Evolutionary conservation across 2,113 vertebrate genomes (phyloP), one percentile per base, ranked within the genome.

Genomic region (Lucifuga dentata): DNA sequence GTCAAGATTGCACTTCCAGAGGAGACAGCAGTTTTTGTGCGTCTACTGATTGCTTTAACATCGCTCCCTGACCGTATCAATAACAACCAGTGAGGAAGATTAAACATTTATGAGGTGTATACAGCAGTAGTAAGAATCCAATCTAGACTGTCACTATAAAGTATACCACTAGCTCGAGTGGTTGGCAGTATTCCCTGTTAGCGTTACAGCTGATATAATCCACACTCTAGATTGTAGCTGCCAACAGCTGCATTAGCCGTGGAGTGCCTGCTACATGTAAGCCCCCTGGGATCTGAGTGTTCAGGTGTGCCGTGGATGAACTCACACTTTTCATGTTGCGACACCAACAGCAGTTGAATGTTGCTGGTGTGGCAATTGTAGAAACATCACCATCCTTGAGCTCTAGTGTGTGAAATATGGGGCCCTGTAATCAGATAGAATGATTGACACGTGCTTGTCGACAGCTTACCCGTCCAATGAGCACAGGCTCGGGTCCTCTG

Each of bases 381-480:
- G 46, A 61, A 75, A 43, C 36, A 12, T 20, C 35, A 60, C 57
- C 24, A 40, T n/a, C 5, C 17, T 49, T 51, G 35, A 49, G 26
- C 24, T 8, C 23, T 16, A 19, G 15, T 12, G 15, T 38, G 36
- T 38, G 13, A 5, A 16, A 7, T 32, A 19, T 46, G 24, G 39
- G 55, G 50, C 10, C 41, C 56, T 43, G 19, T 9, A 15, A 20
- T 10, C 17, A 45, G n/a, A 45, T 17, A 43, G 40, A 15, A 5
- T 50, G 48, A 66, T 46, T 50, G 23, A 21, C 56, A 40, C 26
- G 53, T 16, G 12, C 20, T 26, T 29, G 43, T 55, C 46, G 19
- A 16, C 2, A n/a, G 48, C 94, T 94, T 90, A 97, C 95, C 94
- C 95, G 94, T 74, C 95, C 95, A 11, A 97, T 96, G 49, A 96